These are phyloP conservation scores for Mesocricetus auratus DNA, from an alignment of 2,113 vertebrate genomes.

Conservation along the genomic window DNA sequence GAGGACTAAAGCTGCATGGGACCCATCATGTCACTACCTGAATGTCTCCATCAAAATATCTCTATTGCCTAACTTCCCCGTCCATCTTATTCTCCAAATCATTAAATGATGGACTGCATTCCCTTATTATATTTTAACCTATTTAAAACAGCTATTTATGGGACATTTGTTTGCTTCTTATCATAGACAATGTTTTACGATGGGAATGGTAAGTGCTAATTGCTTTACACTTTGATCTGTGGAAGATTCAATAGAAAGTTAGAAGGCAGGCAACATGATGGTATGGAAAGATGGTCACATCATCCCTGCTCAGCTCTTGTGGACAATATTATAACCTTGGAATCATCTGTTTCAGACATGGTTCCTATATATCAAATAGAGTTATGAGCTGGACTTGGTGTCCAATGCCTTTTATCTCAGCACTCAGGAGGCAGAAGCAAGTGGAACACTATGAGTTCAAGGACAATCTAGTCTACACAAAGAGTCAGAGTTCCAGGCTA, in stretches of 20 bases:
- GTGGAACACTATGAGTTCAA: background rate
- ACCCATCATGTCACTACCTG: background rate
- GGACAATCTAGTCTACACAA: background rate
- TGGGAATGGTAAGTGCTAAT: too few relatives aligned
- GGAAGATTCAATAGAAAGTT: background rate
- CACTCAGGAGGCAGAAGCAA: background rate
- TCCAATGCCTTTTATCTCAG: background rate
- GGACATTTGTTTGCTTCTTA: background rate
- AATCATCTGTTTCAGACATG: background rate
- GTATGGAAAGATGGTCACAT: background rate
- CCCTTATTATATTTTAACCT: background rate
- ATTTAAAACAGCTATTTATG: background rate
- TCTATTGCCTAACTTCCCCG: background rate
- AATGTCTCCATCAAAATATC: background rate
- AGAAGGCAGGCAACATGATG: background rate
- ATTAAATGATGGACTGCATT: background rate
- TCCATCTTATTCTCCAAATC: background rate
- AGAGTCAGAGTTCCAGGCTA: background rate
- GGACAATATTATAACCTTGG: background rate
- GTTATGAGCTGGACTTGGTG: background rate
- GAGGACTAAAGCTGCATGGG: fast-evolving
- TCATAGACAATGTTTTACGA: fast-evolving
- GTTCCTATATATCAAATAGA: background rate
- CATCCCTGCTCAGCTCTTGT: background rate
- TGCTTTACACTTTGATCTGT: background rate